Evolutionary conservation across 2,888 invertebrate genomes (phyloP).

Genomic region (Beris chalybata): DNA sequence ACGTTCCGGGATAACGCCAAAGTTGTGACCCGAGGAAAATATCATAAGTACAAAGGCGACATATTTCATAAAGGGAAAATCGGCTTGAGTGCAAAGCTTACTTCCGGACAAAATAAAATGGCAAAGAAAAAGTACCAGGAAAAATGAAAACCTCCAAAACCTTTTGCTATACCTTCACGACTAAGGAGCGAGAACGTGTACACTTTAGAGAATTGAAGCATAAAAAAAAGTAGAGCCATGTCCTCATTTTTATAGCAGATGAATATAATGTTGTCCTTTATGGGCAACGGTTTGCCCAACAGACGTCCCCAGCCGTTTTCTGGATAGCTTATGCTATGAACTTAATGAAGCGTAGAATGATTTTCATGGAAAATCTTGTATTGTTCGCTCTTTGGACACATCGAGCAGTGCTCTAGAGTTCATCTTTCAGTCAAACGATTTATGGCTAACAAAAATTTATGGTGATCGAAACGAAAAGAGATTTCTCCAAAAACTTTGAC

Average conservation of each 20-base stretch:
- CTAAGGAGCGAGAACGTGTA: no score
- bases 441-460: slow-evolving; percentile 23
- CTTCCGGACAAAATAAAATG: no score
- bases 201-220: no score
- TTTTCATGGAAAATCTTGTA: slow-evolving; percentile 20
- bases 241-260: no score
- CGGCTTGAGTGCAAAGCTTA: no score
- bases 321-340: not conserved
- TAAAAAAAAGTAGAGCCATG: no score
- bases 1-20: not conserved
- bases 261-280: no score
- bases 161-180: no score
- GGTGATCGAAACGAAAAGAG: slow-evolving; percentile 10
- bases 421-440: slow-evolving; percentile 12
- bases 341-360: slow-evolving; percentile 22
- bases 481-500: slow-evolving; percentile 11
- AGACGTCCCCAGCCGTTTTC: no score
- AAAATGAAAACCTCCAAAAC: no score
- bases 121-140: no score
- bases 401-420: not conserved
- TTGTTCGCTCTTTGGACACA: not conserved
- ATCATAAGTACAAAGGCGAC: slow-evolving; percentile 6
- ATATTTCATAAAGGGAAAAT: slow-evolving; percentile 2
- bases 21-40: not conserved
- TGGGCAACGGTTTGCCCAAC: no score